Evolutionary conservation across 2,888 invertebrate species (phyloP), one percentile per base, ranked within the genome.

Genomic region (Eudemis profundana): DNA sequence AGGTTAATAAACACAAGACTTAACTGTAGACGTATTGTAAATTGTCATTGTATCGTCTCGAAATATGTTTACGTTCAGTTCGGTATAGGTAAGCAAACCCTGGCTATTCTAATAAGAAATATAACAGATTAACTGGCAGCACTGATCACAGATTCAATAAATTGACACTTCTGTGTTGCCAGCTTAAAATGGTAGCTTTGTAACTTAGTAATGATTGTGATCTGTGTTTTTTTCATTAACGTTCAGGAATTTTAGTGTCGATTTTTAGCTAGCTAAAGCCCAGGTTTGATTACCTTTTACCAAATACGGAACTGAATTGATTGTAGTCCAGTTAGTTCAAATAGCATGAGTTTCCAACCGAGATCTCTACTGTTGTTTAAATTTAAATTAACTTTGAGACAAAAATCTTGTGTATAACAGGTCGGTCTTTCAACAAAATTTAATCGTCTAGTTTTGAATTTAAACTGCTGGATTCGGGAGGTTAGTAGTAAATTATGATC

Each of bases 1-100:
- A 86, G 80, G 68, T 70, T 77, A 89, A 88, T 83, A 83, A 88
- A 85, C 84, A 88, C 84, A 92, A 92, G 92, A 91, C 91, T 91
- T 92, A 84, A 89, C 90, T 84, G 84, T 90, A 88, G 85, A 81
- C 82, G 79, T 83, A 84, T 81, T 79, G 76, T 83, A 81, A 86
- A 83, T 75, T 76, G 65, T 65, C 76, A 74, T 80, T 79, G 85
- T 78, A 77, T 81, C 79, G 76, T 90, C 90, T 90, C 89, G 79
- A 86, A 80, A 79, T 79, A 68, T 68, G 68, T 72, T 70, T 56
- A 4, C 5, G 40, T 56, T 27, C 40, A 12, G 27, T 10, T 40
- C 27, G 15, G 4, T 12, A 51, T 40, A 15, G 15, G 21, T 40
- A 19, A 54, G 27, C 42, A 10, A 56, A 42, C 27, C 7, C 17